Conservation (phyloP, 2,888 invertebrate species). For the Balanococcus diminutus region DNA sequence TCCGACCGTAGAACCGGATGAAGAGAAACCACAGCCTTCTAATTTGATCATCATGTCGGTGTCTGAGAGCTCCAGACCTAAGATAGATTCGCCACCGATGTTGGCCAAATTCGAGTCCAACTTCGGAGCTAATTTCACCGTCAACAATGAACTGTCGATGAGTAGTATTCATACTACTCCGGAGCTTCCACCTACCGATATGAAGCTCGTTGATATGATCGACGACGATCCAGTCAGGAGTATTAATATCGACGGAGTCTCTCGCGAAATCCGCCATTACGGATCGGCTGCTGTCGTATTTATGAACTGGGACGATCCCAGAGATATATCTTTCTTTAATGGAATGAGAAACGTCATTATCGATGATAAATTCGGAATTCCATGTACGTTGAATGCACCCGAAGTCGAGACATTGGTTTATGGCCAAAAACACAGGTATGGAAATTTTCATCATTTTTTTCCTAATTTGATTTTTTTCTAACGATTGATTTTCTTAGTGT, state of each 20-base stretch:
- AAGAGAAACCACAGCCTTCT: neutral
- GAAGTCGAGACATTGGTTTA: conserved; percentile 77
- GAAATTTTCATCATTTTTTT: too few species aligned
- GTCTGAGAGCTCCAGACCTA: neutral
- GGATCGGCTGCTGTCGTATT: conserved; percentile 84
- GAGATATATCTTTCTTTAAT: conserved; percentile 84
- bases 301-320: conserved; percentile 83
- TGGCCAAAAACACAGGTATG: conserved; percentile 69
- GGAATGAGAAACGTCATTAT: conserved; percentile 76
- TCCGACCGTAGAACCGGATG: neutral
- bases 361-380: conserved; percentile 66
- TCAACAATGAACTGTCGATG: neutral
- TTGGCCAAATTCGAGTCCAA: conserved; percentile 4
- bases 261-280: conserved; percentile 84
- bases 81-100: conserved; percentile 49
- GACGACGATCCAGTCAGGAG: conserved; percentile 75
- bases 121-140: conserved; percentile 43
- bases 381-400: conserved; percentile 58
- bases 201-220: conserved; percentile 65
- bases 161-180: conserved; percentile 48
- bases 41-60: conserved; percentile 30
- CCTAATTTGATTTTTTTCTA: neutral
- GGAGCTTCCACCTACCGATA: conserved; percentile 63
- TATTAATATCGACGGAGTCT: conserved; percentile 80
- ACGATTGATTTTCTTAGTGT: neutral